Conservation (phyloP, 2,888 invertebrate genomes). For the Lutraria lutraria region DNA sequence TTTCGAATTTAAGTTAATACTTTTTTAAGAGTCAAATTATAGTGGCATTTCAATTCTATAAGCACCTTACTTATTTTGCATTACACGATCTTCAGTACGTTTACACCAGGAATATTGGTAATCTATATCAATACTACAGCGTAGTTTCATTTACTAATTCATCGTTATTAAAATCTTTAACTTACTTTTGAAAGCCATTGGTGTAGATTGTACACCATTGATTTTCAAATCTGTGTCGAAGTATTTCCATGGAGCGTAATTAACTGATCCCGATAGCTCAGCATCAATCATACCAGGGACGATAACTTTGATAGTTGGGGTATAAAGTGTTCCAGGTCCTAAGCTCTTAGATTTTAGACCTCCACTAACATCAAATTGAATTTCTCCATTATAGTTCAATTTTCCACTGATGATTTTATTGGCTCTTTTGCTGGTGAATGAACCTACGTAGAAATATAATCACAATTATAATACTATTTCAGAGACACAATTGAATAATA, state of each 20-base stretch:
- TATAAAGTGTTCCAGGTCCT: slow-evolving; percentile 67
- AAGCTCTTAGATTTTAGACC: slow-evolving; percentile 56
- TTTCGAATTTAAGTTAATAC: background rate
- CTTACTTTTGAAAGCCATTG: slow-evolving; percentile 75
- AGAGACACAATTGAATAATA: background rate
- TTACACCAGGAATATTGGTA: background rate
- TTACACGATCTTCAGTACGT: background rate
- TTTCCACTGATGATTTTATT: slow-evolving; percentile 64
- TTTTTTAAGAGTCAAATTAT: background rate
- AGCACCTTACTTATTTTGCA: background rate
- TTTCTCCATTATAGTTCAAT: slow-evolving; percentile 61
- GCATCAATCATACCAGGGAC: slow-evolving; percentile 52
- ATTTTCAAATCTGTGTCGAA: slow-evolving; percentile 72
- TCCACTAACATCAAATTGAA: slow-evolving; percentile 64
- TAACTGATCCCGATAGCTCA: slow-evolving; percentile 62
- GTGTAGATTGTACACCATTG: slow-evolving; percentile 68
- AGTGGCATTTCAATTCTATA: background rate
- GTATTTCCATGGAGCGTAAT: slow-evolving; percentile 69
- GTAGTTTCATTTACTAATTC: background rate
- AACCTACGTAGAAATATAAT: slow-evolving; percentile 46
- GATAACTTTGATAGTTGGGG: slow-evolving; percentile 61
- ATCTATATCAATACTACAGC: background rate
- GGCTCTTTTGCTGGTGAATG: slow-evolving; percentile 50
- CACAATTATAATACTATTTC: too few relatives aligned
- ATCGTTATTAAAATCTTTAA: background rate